phyloP scores from a whole-genome alignment of 2,888 invertebrate species.

The Stramonita haemastoma region DNA sequence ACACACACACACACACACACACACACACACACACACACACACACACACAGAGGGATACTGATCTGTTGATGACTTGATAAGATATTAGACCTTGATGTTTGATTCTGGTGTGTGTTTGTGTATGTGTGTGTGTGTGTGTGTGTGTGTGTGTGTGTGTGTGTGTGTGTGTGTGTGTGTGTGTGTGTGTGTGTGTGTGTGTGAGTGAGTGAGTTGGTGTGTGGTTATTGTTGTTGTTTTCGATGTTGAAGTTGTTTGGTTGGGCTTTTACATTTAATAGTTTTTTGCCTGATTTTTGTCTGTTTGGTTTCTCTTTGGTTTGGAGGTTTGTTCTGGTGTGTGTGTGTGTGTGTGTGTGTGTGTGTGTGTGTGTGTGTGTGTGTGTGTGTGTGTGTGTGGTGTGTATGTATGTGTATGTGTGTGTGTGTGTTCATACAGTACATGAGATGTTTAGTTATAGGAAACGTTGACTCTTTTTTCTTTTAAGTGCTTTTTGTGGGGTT shows the following conservation, averaged over 20 bases:
- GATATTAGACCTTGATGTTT: neutral
- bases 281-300: too few species aligned
- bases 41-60: neutral
- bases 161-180: conserved; percentile 19
- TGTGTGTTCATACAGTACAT: neutral
- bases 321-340: neutral
- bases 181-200: neutral
- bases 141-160: conserved; percentile 28
- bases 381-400: neutral
- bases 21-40: neutral
- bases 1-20: neutral
- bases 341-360: conserved; percentile 5
- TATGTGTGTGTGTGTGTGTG: neutral
- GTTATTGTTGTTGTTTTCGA: neutral
- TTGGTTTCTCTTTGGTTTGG: too few species aligned
- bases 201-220: too few species aligned
- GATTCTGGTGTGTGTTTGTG: neutral
- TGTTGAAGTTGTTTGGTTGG: too few species aligned
- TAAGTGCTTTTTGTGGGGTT: too few species aligned
- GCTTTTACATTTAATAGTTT: too few species aligned
- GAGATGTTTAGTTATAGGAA: too few species aligned
- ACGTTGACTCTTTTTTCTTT: too few species aligned
- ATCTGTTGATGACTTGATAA: neutral
- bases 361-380: neutral
- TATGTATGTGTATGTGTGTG: neutral